phyloP scores from a whole-genome alignment of 2,797 vertebrate species.

The Centroberyx gerrardi region DNA sequence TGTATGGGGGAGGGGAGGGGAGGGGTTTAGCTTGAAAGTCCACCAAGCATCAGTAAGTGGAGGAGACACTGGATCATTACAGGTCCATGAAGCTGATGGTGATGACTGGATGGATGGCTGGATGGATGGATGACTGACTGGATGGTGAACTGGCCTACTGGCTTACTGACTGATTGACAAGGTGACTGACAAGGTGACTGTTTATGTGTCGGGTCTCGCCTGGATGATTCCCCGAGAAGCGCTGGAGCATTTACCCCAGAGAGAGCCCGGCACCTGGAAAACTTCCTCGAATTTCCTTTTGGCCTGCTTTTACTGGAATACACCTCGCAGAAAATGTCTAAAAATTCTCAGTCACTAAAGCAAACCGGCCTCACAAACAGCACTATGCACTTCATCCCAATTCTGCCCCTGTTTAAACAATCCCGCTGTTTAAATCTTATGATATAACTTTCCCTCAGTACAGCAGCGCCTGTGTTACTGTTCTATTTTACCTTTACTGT shows the following conservation, averaged over 20 bases:
- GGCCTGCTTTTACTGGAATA: slow-evolving; percentile 56
- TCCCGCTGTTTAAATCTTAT: no score
- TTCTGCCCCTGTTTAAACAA: no score
- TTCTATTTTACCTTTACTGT: slow-evolving; percentile 3
- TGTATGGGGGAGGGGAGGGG: neutral
- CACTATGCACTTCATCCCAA: no score
- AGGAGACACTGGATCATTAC: slow-evolving; percentile 73
- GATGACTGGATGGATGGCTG: slow-evolving; percentile 18
- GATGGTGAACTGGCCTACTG: neutral
- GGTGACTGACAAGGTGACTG: slow-evolving; percentile 77
- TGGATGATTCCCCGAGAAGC: slow-evolving; percentile 50
- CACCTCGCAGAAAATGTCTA: slow-evolving; percentile 22
- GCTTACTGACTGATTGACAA: slow-evolving; percentile 56
- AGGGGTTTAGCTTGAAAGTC: slow-evolving; percentile 29
- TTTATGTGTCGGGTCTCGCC: slow-evolving; percentile 65
- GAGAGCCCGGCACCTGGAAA: slow-evolving; percentile 11
- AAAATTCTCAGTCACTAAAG: slow-evolving; percentile 2
- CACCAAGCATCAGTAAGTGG: slow-evolving; percentile 66
- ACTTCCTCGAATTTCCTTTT: slow-evolving; percentile 45
- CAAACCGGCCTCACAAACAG: neutral
- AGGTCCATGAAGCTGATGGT: slow-evolving; percentile 52
- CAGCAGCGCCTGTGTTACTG: slow-evolving; percentile 14
- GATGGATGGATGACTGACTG: slow-evolving; percentile 25
- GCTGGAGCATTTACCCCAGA: slow-evolving; percentile 50
- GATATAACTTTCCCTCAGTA: neutral